Evolutionary conservation across 2,888 invertebrate species (phyloP).

Genomic region (Baronia brevicornis): DNA sequence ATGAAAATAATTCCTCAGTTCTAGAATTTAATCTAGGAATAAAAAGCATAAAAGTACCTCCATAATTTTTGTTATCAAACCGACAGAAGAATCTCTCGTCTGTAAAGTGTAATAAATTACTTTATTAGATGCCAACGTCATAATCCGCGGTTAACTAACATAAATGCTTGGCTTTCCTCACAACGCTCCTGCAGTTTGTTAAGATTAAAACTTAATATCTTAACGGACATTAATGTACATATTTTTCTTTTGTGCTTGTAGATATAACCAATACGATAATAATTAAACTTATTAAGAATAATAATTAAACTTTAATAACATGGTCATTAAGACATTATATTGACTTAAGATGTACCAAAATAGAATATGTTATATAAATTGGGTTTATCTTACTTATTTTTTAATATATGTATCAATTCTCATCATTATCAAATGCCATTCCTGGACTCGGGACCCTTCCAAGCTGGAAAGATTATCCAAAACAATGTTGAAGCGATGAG

Average conservation of each 20-base stretch:
- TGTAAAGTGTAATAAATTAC: slow-evolving; percentile 48
- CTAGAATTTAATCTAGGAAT: slow-evolving; percentile 1
- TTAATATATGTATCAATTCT: too few relatives aligned
- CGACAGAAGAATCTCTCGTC: slow-evolving; percentile 15
- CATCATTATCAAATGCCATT: too few relatives aligned
- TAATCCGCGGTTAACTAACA: slow-evolving; percentile 71
- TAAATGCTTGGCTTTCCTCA: slow-evolving; percentile 52
- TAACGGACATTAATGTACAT: slow-evolving; percentile 41
- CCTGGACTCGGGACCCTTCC: too few relatives aligned
- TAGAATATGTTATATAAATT: too few relatives aligned
- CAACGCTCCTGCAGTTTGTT: slow-evolving; percentile 50
- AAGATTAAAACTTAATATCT: slow-evolving; percentile 63
- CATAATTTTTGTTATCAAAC: slow-evolving; percentile 15
- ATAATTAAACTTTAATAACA: too few relatives aligned
- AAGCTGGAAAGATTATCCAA: too few relatives aligned
- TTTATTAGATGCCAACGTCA: slow-evolving; percentile 43
- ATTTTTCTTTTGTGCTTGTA: slow-evolving; percentile 13
- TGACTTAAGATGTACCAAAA: too few relatives aligned
- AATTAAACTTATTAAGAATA: slow-evolving; percentile 9
- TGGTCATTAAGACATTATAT: too few relatives aligned
- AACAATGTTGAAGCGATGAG: too few relatives aligned
- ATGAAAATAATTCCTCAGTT: too few relatives aligned
- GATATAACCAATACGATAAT: slow-evolving; percentile 16
- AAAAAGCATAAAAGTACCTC: too few relatives aligned
- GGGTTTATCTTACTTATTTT: too few relatives aligned